Evolutionary conservation across 2,113 vertebrate genomes (phyloP).

Genomic region (Cricetomys ansorgei): DNA sequence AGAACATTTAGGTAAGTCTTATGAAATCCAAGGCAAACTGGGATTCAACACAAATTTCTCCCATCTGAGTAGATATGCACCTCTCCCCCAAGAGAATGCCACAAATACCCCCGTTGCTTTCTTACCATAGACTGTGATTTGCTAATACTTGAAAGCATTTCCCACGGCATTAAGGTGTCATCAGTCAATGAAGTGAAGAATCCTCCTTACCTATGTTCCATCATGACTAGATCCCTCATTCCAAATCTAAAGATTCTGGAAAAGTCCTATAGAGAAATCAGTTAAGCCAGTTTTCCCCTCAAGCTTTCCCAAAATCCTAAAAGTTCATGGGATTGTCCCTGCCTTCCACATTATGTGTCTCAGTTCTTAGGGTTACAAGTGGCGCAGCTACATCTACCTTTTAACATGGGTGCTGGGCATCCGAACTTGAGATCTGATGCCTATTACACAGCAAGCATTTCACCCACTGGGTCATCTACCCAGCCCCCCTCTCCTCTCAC

Average conservation of each 20-base stretch:
- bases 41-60: not conserved
- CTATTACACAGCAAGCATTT: not conserved
- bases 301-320: conserved; percentile 22
- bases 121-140: not conserved
- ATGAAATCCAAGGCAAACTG: conserved; percentile 18
- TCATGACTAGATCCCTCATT: not conserved
- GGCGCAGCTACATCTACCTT: not conserved
- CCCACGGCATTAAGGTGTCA: not conserved
- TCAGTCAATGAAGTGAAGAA: conserved; percentile 33
- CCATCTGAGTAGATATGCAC: not conserved
- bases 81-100: not conserved
- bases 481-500: not conserved
- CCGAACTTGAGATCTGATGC: too few species aligned
- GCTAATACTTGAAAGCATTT: not conserved
- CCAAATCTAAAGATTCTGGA: not conserved
- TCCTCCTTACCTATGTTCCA: conserved; percentile 1
- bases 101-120: conserved; percentile 16
- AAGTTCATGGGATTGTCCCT: not conserved
- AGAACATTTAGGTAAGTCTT: not conserved
- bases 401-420: not conserved
- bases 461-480: not conserved
- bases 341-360: not conserved
- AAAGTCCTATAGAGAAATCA: conserved; percentile 42
- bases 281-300: not conserved
- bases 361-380: not conserved